Evolutionary conservation across 2,797 vertebrate species (phyloP).

Genomic region (Chaunax sp.): DNA sequence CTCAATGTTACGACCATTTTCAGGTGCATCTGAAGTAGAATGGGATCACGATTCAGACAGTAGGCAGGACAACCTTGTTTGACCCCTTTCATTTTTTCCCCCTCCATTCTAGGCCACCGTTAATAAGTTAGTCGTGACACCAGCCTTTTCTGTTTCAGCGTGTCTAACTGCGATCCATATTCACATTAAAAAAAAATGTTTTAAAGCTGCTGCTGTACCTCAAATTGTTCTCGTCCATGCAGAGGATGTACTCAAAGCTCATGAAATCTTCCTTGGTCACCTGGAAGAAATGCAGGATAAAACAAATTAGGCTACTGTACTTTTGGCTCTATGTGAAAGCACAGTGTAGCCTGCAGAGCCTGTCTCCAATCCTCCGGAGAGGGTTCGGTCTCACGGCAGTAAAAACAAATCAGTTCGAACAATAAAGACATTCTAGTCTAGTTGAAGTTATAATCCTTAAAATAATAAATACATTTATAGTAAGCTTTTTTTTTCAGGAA

Average conservation of each 20-base stretch:
- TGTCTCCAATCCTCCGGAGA: slow-evolving; percentile 17
- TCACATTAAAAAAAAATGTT: slow-evolving; percentile 15
- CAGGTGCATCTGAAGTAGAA: slow-evolving; percentile 35
- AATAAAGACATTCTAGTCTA: slow-evolving; percentile 6
- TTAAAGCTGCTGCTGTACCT: slow-evolving; percentile 84
- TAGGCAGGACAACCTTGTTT: slow-evolving; percentile 14
- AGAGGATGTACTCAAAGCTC: slow-evolving; percentile 93
- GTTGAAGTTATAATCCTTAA: background rate
- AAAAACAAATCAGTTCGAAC: slow-evolving; percentile 17
- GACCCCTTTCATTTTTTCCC: slow-evolving; percentile 11
- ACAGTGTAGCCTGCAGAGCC: slow-evolving; percentile 11
- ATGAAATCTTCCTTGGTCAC: slow-evolving; percentile 94
- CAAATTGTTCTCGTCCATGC: slow-evolving; percentile 98
- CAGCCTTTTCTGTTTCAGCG: background rate
- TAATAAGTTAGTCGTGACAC: slow-evolving; percentile 14
- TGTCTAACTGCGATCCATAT: background rate
- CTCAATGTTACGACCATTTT: slow-evolving; percentile 51
- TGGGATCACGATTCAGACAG: slow-evolving; percentile 4
- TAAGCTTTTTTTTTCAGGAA: no score
- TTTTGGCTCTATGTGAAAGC: slow-evolving; percentile 31
- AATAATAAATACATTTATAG: no score
- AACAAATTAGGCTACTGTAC: slow-evolving; percentile 52
- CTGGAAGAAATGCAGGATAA: slow-evolving; percentile 75
- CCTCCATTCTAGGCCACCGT: background rate
- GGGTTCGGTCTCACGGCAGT: slow-evolving; percentile 11